phyloP scores from a whole-genome alignment of 2,888 invertebrate genomes.

The Nebria brevicollis region DNA sequence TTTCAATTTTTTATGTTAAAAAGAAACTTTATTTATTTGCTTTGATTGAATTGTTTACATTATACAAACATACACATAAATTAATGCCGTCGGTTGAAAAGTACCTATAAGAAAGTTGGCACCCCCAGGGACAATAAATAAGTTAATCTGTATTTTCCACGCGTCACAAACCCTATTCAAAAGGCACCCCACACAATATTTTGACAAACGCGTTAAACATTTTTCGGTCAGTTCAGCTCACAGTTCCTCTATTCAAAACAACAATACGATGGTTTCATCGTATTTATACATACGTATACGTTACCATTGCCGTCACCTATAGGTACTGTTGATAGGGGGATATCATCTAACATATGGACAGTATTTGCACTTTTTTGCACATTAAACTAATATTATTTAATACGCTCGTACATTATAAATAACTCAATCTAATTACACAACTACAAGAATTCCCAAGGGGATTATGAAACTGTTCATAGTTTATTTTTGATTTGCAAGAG shows the following conservation, averaged over 20 bases:
- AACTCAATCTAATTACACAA: too few relatives aligned
- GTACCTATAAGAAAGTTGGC: background rate
- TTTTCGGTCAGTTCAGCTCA: slow-evolving; percentile 20
- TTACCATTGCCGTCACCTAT: too few relatives aligned
- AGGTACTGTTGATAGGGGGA: too few relatives aligned
- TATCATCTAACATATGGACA: too few relatives aligned
- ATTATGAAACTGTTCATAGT: too few relatives aligned
- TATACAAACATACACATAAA: background rate
- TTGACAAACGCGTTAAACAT: slow-evolving; percentile 37
- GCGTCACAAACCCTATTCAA: slow-evolving; percentile 31
- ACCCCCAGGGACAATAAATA: slow-evolving; percentile 15
- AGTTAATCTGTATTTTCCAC: slow-evolving; percentile 42
- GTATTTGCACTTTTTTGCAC: too few relatives aligned
- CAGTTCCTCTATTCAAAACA: slow-evolving; percentile 18
- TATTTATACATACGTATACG: background rate
- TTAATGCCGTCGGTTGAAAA: background rate
- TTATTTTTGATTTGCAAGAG: too few relatives aligned
- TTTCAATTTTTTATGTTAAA: too few relatives aligned
- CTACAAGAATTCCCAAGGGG: too few relatives aligned
- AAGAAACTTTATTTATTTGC: too few relatives aligned
- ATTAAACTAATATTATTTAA: too few relatives aligned
- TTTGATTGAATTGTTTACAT: background rate
- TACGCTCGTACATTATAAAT: too few relatives aligned
- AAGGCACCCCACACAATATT: slow-evolving; percentile 35
- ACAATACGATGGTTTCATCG: slow-evolving; percentile 43